Conservation (phyloP, 1,140 invertebrate species). For the Drosophila rhopaloa region DNA sequence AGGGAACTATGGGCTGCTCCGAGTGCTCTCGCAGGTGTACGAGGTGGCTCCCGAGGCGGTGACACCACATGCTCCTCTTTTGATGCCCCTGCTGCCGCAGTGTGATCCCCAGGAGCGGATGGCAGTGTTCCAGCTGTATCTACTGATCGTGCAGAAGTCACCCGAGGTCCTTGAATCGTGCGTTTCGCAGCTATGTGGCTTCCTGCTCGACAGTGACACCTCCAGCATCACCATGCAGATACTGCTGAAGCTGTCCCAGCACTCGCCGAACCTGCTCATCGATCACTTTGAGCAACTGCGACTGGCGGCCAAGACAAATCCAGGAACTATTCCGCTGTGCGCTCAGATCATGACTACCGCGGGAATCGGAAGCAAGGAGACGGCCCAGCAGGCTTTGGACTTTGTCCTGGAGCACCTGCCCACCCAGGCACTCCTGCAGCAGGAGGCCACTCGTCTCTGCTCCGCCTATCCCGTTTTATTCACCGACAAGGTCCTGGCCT, state of each 20-base stretch:
- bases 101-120: conserved; percentile 94
- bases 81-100: conserved; percentile 92
- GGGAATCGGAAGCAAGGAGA: conserved; percentile 88
- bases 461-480: conserved; percentile 91
- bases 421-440: conserved; percentile 89
- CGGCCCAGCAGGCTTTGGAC: conserved; percentile 91
- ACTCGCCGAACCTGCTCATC: conserved; percentile 88
- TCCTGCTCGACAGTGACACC: conserved; percentile 77
- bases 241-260: conserved; percentile 90
- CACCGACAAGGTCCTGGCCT: conserved; percentile 90
- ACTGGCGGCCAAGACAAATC: conserved; percentile 88
- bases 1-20: conserved; percentile 92
- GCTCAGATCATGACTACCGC: conserved; percentile 88
- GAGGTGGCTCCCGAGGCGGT: conserved; percentile 93
- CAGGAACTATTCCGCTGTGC: conserved; percentile 88
- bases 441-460: conserved; percentile 91
- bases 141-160: conserved; percentile 91
- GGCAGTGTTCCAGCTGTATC: conserved; percentile 92
- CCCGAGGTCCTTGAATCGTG: conserved; percentile 85
- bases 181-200: conserved; percentile 76
- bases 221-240: conserved; percentile 91
- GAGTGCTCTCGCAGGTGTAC: conserved; percentile 95
- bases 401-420: conserved; percentile 91
- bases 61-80: conserved; percentile 92
- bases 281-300: conserved; percentile 89